Base-by-base conservation (phyloP, 2,113 vertebrate species). In the Ictalurus punctatus region DNA sequence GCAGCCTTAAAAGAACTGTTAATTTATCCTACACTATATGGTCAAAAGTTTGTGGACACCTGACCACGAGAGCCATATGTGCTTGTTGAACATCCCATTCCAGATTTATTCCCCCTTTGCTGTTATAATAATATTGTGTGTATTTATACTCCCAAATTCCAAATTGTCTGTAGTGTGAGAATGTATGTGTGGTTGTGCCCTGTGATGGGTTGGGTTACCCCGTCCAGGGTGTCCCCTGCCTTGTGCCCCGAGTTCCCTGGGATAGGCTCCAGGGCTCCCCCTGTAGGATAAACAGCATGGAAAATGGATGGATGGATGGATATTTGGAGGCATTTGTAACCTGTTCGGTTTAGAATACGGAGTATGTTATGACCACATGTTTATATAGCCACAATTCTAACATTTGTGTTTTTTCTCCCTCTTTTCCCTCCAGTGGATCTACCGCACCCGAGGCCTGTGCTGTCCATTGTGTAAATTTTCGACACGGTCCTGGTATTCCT, bases 401-500 rank as follows among this genome's bases (percentile, higher is more conserved):
- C 4, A 48, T 9, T 61, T 61, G 52, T 16, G 17, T n/a, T 56
- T 27, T 27, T 73, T 67, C 59, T 44, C 17, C 3, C 19, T 34
- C 10, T 37, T 80, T 83, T 86, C 21, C 9, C 0, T 86, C n/a
- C 83, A 96, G 95, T 96, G 95, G 95, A 91, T 92, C 2, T 96
- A 96, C 86, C 94, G 95, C 23, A 94, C 94, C 9, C 92, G 83
- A 67, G 79, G 92, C 52, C 87, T 96, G 78, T 96, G 95, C 92
- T 96, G 95, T 80, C 91, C 23, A 86, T 84, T 96, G 89, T 96
- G 95, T 90, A 94, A 94, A 87, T 96, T 95, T 86, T 95, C 94
- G 0, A 92, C 95, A 4, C 91, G 93, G 19, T 95, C 94, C 89
- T 92, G 95, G 93, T 91, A 94, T 92, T 92, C 93, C 88, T 96